Evolutionary conservation across 2,888 invertebrate genomes (phyloP), one percentile per base, ranked within the genome.

Genomic region (Acrocera orbiculus): DNA sequence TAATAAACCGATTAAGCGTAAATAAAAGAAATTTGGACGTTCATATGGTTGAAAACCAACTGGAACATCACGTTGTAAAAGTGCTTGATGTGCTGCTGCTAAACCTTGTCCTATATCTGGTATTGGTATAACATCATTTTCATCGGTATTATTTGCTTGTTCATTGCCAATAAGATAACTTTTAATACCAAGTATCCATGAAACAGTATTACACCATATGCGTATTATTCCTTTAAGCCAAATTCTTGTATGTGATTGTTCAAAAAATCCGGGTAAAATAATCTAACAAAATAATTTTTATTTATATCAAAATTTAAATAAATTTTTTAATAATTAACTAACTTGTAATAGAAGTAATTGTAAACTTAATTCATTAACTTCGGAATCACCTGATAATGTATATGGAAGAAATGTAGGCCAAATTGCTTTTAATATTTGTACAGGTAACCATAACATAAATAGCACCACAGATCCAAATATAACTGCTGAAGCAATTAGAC

Each of bases 381-480:
- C 82, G 0, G 81, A 74, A 48, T 85, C 85, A 0, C 73, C 76
- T 0, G 87, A 81, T 10, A 98, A 80, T 3, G 89, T 85, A 53
- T 96, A 98, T 0, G 98, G 98, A 46, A 98, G 65, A 61, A 92
- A 87, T n/a, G 75, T 73, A 0, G 90, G 87, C 58, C 85, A 69
- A 1, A 76, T 55, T 42, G 73, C 69, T 50, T 82, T 76, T 40
- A 98, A 71, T 28, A 92, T 73, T 35, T 83, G 66, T 19, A 95
- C 81, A 0, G 98, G 98, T 35, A 95, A 61, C 87, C 93, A 96
- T 26, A 98, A 66, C 81, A 96, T 92, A 27, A 98, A 69, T 23
- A 98, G 65, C 3, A 98, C 92, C 0, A 87, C 89, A 2, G 87
- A 89, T 14, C 95, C 96, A 61, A 98, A 96, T 46, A 90, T 82